Base-by-base conservation (phyloP, 2,888 invertebrate genomes). In the Marasmarcha lunaedactyla region DNA sequence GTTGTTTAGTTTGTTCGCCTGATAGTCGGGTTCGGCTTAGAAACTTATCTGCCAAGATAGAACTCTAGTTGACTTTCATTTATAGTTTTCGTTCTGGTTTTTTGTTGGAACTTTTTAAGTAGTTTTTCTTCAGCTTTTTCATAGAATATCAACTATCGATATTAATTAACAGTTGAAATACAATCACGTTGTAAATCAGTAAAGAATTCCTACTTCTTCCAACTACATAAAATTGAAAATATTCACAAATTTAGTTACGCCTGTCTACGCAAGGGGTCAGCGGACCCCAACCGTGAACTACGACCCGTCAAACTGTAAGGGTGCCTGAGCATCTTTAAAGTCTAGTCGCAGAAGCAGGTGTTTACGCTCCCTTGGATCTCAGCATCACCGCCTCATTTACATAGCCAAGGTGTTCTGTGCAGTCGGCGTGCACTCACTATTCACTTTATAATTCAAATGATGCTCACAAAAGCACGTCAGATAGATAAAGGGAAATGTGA, bases 401-500 rank as follows among this genome's bases (percentile, higher is more conserved):
- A 79, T 79, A 68, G 62, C 52, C 58, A 59, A 62, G 63, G 63
- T 71, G 64, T 77, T 68, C 72, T 68, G 70, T 77, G 76, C 76
- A 70, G 67, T 68, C 63, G 57, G 64, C 62, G 64, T 76, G 79
- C 83, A 76, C 70, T 76, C 72, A 56, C 62, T 64, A 67, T 63
- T 65, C 68, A 71, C 78, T 79, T 78, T 77, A 78, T 78, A 77
- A 83, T 81, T 81, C 71, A 81, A 77, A 81, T 79, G 64, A 71
- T 70, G 62, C 66, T 54, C 60, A 56, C 57, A 58, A 63, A 61
- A 55, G 56, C 61, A n/a, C n/a, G n/a, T n/a, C 54, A 55, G 57
- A 58, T 62, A 62, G 59, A 64, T 66, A 64, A 56, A 55, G 62
- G 69, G 64, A 71, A 74, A 74, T 77, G 81, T 81, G 79, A 71